Base-by-base conservation (phyloP, 2,888 invertebrate species). In the Melipona bicolor region DNA sequence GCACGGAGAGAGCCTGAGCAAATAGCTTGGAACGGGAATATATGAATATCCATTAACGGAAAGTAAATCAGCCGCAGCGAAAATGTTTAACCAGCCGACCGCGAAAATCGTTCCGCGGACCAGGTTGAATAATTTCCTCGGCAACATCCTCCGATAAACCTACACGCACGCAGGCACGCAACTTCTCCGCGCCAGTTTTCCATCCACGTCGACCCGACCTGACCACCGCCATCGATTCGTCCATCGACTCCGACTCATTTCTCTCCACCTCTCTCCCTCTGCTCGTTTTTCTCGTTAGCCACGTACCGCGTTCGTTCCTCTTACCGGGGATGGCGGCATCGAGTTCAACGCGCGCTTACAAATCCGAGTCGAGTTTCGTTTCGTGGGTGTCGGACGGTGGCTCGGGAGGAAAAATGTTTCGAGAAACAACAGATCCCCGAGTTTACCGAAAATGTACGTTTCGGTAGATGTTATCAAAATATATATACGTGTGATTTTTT, bases 31-130 rank as follows among this genome's bases (percentile, higher is more conserved):
- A 78, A 86, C 89, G 82, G 84, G 84, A 89, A 90, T 91, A 88
- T 87, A 91, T 89, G 92, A 92, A 91, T 93, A 90, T 90, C 91
- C 90, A 92, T 92, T 91, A 91, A 89, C 87, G 72, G 79, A 75
- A 70, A 84, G 87, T 89, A 90, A 92, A 92, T 92, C 89, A 91
- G 84, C 62, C 83, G 61, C 83, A 68, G 75, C 81, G 90, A 90
- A 32, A 91, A 90, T 89, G 89, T 89, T 92, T 91, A 91, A 92
- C 88, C 87, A 88, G 73, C 73, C 73, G 59, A 75, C 50, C 86
- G 67, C 78, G 71, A 76, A 70, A 71, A 79, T 81, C 81, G 68
- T 59, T 70, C 36, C 62, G 50, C 67, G 74, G 79, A 74, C 68
- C 61, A 68, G 75, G 56, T 72, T 67, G 74, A 84, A 81, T 79